phyloP scores from a whole-genome alignment of 2,113 vertebrate genomes.

The Crotalus horridus region DNA sequence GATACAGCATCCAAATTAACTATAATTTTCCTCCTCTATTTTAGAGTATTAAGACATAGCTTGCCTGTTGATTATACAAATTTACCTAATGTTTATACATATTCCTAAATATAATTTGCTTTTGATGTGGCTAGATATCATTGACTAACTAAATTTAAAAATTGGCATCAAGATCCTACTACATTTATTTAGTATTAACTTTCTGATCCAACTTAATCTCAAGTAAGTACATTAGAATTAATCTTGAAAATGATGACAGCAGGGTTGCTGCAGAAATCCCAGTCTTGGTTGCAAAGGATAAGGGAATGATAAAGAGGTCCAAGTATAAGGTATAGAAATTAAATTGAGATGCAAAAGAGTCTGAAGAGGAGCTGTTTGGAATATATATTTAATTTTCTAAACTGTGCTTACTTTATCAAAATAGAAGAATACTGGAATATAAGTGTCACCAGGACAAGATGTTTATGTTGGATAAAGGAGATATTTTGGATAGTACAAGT shows the following conservation, averaged over 20 bases:
- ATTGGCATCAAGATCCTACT: background rate
- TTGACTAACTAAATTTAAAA: background rate
- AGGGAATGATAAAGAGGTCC: background rate
- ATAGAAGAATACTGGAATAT: background rate
- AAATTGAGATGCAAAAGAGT: background rate
- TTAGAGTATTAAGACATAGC: background rate
- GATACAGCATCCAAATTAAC: background rate
- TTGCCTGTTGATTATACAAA: background rate
- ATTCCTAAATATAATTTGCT: background rate
- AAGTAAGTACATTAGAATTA: background rate
- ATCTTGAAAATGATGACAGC: background rate
- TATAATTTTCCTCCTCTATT: background rate
- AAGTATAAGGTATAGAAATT: background rate
- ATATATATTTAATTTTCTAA: background rate
- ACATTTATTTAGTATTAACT: background rate
- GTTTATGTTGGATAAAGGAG: background rate
- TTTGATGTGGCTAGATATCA: background rate
- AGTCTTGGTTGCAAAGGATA: background rate
- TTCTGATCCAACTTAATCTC: background rate
- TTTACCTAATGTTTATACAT: background rate
- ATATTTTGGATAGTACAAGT: background rate
- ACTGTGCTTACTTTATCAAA: background rate
- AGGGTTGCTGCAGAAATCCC: background rate
- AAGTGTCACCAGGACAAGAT: background rate
- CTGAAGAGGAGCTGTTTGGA: background rate